A percentile compares a stretch with the other conserved stretches of the same genome.
Evolutionary conservation across 2,113 vertebrate genomes (phyloP).

Genomic region (Marcusenius ussheri): DNA sequence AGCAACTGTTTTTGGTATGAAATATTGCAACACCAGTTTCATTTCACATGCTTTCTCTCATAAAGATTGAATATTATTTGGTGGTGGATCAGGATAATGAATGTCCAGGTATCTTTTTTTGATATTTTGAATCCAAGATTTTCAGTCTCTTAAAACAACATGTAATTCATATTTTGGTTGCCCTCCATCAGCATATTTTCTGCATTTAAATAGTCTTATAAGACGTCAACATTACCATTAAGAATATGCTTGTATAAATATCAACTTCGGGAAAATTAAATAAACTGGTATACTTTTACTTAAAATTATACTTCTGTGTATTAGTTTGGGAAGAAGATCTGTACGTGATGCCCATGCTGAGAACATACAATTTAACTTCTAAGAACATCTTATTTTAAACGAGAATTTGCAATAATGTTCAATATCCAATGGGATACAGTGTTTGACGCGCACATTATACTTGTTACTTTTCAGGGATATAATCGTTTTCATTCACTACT

Average conservation of each 20-base stretch:
- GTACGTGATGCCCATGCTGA: background rate
- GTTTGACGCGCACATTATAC: background rate
- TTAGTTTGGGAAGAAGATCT: background rate
- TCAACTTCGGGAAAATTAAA: background rate
- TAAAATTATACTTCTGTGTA: background rate
- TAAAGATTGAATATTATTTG: background rate
- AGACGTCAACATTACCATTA: background rate
- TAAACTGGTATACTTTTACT: background rate
- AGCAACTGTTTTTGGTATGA: background rate
- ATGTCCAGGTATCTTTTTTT: background rate
- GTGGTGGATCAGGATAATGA: background rate
- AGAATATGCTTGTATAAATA: background rate
- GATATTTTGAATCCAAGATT: background rate
- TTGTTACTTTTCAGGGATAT: background rate
- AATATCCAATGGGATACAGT: background rate
- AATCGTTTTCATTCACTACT: background rate
- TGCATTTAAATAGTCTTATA: background rate
- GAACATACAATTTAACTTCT: background rate
- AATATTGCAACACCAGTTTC: background rate
- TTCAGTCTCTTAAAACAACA: background rate
- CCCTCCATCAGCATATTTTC: background rate
- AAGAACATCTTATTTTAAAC: background rate
- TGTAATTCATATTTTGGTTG: background rate
- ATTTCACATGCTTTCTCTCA: background rate
- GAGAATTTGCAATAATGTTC: background rate